phyloP scores from a whole-genome alignment of 2,797 vertebrate species.

The Siniperca obscura region DNA sequence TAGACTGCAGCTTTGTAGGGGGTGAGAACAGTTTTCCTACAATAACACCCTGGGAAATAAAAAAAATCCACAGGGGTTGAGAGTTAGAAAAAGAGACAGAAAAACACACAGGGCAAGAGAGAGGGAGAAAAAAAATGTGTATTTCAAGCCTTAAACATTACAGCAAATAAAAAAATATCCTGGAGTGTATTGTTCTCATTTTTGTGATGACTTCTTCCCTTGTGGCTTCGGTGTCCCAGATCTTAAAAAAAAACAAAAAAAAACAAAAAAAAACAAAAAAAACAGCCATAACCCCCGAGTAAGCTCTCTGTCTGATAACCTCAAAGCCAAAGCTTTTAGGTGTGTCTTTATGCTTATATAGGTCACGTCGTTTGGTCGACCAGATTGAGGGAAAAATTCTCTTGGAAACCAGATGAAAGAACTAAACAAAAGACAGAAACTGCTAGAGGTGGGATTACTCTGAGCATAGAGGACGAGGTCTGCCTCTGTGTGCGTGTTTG shows the following conservation, averaged over 20 bases:
- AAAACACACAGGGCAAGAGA: conserved; percentile 4
- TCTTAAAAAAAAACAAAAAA: conserved; percentile 6
- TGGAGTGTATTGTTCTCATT: conserved; percentile 37
- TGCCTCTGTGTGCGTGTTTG: conserved; percentile 9
- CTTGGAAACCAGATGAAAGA: conserved; percentile 72
- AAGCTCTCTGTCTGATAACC: conserved; percentile 49
- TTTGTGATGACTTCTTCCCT: conserved; percentile 40
- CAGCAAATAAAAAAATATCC: conserved; percentile 27
- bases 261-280: neutral
- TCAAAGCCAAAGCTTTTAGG: conserved; percentile 74
- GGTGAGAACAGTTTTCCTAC: conserved; percentile 23
- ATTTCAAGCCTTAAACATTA: conserved; percentile 31
- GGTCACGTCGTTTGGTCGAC: conserved; percentile 68
- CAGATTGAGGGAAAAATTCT: conserved; percentile 54
- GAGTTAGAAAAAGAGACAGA: conserved; percentile 20
- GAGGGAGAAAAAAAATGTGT: neutral
- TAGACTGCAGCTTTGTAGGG: conserved; percentile 35
- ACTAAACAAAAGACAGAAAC: conserved; percentile 73
- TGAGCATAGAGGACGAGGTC: conserved; percentile 36
- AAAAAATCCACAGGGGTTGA: conserved; percentile 12
- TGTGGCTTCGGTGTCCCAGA: conserved; percentile 47
- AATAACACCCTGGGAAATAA: conserved; percentile 24
- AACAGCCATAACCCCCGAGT: conserved; percentile 38
- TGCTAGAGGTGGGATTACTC: conserved; percentile 69
- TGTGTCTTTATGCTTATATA: conserved; percentile 75